These are phyloP conservation scores for Noctua comes DNA, from an alignment of 2,888 invertebrate species.

Conservation along the genomic window DNA sequence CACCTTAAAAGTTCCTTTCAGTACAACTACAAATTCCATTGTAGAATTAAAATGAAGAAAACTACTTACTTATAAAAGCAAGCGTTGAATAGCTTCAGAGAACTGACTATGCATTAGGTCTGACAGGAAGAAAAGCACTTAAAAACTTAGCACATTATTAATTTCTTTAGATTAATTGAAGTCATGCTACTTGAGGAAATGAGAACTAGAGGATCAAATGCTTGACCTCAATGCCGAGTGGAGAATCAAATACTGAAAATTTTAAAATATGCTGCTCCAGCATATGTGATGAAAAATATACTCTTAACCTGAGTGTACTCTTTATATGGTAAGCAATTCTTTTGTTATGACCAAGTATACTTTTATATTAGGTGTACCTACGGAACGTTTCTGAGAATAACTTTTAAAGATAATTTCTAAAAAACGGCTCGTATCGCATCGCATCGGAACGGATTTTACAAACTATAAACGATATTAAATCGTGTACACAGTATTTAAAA, in stretches of 20 bases:
- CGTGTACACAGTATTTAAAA: too few species aligned
- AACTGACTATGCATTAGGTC: conserved; percentile 15
- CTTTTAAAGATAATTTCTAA: not conserved
- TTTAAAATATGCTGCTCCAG: not conserved
- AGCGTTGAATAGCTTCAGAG: conserved; percentile 15
- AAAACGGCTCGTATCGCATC: too few species aligned
- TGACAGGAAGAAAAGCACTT: conserved; percentile 25
- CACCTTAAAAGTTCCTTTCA: not conserved
- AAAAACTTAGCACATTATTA: conserved; percentile 32
- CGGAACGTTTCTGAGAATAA: not conserved
- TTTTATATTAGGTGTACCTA: not conserved
- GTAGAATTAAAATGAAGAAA: conserved; percentile 12
- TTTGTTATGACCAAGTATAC: too few species aligned
- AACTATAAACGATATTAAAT: too few species aligned
- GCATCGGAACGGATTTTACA: too few species aligned
- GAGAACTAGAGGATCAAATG: not conserved
- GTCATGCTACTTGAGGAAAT: conserved; percentile 17
- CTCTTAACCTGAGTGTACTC: not conserved
- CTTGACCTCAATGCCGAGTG: conserved; percentile 13
- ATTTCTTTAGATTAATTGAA: conserved; percentile 35
- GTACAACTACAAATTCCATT: conserved; percentile 9
- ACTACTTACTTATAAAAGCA: conserved; percentile 3
- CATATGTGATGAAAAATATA: not conserved
- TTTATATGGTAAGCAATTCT: not conserved
- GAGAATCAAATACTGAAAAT: not conserved